A percentile compares a stretch with the other conserved stretches of the same genome.
These are phyloP conservation scores for Apogon hyalosoma DNA, from an alignment of 2,797 vertebrate genomes.

Conservation along the genomic window DNA sequence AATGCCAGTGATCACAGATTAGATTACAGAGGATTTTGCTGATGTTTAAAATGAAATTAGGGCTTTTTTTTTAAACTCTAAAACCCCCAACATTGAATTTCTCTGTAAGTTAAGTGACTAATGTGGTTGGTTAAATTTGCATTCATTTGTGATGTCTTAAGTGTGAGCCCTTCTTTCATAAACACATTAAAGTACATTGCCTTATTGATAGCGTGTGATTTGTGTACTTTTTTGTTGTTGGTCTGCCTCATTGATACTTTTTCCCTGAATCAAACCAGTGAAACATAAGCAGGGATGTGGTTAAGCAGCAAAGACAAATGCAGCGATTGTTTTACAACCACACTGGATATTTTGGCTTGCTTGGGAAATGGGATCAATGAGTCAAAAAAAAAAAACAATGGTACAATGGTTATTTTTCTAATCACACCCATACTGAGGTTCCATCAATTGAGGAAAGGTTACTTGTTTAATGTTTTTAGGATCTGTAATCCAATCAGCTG, in stretches of 20 bases:
- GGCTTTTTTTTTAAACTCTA: background rate
- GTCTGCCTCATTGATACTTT: slow-evolving; percentile 9
- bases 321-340: background rate
- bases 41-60: slow-evolving; percentile 3
- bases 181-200: background rate
- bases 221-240: background rate
- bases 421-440: no score
- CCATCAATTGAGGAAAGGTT: no score
- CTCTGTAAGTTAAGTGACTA: background rate
- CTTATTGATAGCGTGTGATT: background rate
- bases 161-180: background rate
- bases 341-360: background rate
- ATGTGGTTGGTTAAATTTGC: background rate
- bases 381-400: no score
- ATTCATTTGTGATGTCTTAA: background rate
- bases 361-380: no score
- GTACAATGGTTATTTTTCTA: no score
- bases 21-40: slow-evolving; percentile 42
- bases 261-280: slow-evolving; percentile 30
- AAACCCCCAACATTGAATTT: no score
- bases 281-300: slow-evolving; percentile 18
- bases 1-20: slow-evolving; percentile 50
- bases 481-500: no score
- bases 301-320: slow-evolving; percentile 1
- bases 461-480: no score